Conservation (phyloP, 2,888 invertebrate species). For the Cephus pygmeus region DNA sequence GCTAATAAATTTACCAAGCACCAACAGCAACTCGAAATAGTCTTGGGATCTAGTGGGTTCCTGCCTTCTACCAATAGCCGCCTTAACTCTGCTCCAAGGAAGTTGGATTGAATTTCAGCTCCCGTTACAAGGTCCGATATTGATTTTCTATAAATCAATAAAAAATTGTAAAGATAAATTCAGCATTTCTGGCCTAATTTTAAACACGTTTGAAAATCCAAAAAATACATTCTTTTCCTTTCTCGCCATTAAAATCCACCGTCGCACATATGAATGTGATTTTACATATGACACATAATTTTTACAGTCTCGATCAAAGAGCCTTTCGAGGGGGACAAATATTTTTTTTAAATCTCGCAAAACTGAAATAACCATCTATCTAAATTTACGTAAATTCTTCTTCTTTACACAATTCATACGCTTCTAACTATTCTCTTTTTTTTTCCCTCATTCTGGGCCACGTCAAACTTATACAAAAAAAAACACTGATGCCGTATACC, state of each 20-base stretch:
- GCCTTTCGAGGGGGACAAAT: no score
- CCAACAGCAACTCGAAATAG: slow-evolving; percentile 59
- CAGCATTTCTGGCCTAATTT: neutral
- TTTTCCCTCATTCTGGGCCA: neutral
- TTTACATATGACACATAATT: neutral
- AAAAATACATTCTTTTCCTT: neutral
- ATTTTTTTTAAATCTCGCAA: no score
- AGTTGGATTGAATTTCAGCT: slow-evolving; percentile 48
- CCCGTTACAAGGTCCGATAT: neutral
- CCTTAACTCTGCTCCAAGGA: neutral
- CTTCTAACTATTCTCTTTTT: neutral
- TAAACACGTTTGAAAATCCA: neutral
- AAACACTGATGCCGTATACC: neutral
- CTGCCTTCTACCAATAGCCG: slow-evolving; percentile 14
- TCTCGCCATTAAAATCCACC: neutral
- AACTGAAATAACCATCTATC: neutral
- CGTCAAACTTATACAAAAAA: neutral
- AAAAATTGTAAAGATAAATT: neutral
- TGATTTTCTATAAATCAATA: neutral
- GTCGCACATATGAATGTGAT: neutral
- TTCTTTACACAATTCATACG: neutral
- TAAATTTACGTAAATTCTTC: neutral
- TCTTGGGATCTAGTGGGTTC: slow-evolving; percentile 30
- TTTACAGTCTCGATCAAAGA: neutral
- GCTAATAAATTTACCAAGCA: slow-evolving; percentile 63